Percentiles rank a stretch among this genome's conserved stretches.
These are phyloP conservation scores for Drosophila silvestris DNA, from an alignment of 2,888 invertebrate species.

Conservation along the genomic window DNA sequence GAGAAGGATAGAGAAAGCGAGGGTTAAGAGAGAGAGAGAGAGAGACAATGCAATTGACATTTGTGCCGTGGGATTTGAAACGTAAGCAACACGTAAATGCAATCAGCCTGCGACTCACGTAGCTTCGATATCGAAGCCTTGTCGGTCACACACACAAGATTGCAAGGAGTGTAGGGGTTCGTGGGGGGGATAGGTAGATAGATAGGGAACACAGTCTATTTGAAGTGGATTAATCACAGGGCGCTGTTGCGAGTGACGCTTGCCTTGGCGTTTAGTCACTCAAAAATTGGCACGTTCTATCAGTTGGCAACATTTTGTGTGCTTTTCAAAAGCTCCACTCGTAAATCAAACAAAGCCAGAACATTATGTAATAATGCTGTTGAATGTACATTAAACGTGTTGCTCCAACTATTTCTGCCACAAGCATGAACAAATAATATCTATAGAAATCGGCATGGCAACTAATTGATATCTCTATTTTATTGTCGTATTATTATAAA, in stretches of 20 bases:
- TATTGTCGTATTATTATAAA: neutral
- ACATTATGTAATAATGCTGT: conserved; percentile 11
- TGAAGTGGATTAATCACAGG: conserved; percentile 77
- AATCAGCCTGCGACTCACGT: conserved; percentile 69
- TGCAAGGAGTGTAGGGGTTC: neutral
- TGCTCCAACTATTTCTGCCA: conserved; percentile 29
- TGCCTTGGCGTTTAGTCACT: conserved; percentile 15
- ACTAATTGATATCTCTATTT: conserved; percentile 26
- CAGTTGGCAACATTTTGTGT: conserved; percentile 46
- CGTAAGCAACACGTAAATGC: conserved; percentile 69
- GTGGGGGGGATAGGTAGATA: neutral
- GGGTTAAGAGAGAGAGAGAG: neutral
- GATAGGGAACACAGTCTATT: conserved; percentile 25
- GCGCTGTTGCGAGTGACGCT: conserved; percentile 42
- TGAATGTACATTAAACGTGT: conserved; percentile 19
- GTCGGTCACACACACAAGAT: conserved; percentile 36
- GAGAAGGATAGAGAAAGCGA: neutral
- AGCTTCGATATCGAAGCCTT: conserved; percentile 57
- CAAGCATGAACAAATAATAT: conserved; percentile 1
- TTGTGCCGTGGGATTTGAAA: conserved; percentile 5
- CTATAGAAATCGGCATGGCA: conserved; percentile 27
- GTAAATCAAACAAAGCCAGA: conserved; percentile 50
- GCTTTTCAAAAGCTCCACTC: conserved; percentile 37
- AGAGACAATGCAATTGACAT: conserved; percentile 18
- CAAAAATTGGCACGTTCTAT: conserved; percentile 61